phyloP scores from a whole-genome alignment of 1,140 invertebrate genomes.

The Listronotus bonariensis region DNA sequence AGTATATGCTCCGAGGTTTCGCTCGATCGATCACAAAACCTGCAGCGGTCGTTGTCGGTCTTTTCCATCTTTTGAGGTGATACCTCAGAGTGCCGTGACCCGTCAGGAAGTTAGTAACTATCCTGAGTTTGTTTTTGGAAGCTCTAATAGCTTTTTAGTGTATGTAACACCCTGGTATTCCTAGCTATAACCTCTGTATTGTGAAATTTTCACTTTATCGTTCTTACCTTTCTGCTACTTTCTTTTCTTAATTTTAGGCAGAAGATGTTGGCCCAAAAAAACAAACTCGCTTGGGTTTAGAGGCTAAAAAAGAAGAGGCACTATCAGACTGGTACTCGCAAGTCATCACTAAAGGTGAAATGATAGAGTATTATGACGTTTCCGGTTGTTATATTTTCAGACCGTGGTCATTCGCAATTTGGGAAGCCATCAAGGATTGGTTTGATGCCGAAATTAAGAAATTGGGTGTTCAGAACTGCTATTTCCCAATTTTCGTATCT shows the following conservation, averaged over 20 bases:
- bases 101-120: no score
- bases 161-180: no score
- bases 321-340: conserved; percentile 98
- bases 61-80: no score
- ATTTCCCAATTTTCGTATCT: conserved; percentile 99
- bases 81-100: no score
- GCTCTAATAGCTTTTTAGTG: no score
- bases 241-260: conserved; percentile 49
- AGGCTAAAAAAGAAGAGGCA: conserved; percentile 91
- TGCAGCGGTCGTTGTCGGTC: no score
- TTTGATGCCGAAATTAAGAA: conserved; percentile 91
- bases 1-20: no score
- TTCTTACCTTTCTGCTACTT: no score
- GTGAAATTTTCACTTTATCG: no score
- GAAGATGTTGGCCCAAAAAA: conserved; percentile 71
- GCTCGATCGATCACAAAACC: no score
- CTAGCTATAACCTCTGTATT: no score
- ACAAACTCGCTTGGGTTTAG: conserved; percentile 89
- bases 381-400: conserved; percentile 98
- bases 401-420: conserved; percentile 96
- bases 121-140: no score
- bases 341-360: conserved; percentile 96
- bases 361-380: conserved; percentile 99
- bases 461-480: conserved; percentile 94
- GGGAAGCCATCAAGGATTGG: conserved; percentile 90